Conservation (phyloP, 2,888 invertebrate genomes). For the Apodemia duryi region DNA sequence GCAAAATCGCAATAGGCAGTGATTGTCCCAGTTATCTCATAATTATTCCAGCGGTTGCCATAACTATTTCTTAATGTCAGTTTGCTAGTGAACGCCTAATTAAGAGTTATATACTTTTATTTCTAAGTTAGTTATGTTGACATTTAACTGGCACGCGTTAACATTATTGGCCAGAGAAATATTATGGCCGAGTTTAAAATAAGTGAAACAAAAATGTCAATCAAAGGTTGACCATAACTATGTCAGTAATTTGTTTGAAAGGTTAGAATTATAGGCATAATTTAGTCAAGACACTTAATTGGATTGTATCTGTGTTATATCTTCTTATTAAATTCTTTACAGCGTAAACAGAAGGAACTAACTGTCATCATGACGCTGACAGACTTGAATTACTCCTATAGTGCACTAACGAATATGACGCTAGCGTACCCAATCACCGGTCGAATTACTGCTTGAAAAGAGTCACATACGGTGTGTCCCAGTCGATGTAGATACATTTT, state of each 20-base stretch:
- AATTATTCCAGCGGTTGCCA: neutral
- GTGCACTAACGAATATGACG: no score
- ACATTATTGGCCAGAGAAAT: conserved; percentile 3
- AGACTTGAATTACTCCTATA: no score
- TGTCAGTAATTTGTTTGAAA: neutral
- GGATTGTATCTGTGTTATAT: no score
- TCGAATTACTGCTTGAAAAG: no score
- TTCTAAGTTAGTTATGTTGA: neutral
- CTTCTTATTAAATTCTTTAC: no score
- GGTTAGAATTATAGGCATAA: neutral
- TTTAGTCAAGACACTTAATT: no score
- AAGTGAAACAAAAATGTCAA: neutral
- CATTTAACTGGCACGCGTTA: conserved; percentile 5
- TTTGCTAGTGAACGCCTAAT: conserved; percentile 10
- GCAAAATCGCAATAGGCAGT: neutral
- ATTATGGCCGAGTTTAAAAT: neutral
- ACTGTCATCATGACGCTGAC: no score
- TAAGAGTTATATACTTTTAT: neutral
- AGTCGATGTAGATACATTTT: no score
- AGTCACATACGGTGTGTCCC: no score
- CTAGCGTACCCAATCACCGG: no score
- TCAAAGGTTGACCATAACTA: neutral
- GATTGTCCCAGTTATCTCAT: neutral
- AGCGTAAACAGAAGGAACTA: no score
- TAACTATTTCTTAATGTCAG: neutral